These are phyloP conservation scores for Lytechinus pictus DNA, from an alignment of 35 echinoderm and acorn worm genomes.

Conservation along the genomic window DNA sequence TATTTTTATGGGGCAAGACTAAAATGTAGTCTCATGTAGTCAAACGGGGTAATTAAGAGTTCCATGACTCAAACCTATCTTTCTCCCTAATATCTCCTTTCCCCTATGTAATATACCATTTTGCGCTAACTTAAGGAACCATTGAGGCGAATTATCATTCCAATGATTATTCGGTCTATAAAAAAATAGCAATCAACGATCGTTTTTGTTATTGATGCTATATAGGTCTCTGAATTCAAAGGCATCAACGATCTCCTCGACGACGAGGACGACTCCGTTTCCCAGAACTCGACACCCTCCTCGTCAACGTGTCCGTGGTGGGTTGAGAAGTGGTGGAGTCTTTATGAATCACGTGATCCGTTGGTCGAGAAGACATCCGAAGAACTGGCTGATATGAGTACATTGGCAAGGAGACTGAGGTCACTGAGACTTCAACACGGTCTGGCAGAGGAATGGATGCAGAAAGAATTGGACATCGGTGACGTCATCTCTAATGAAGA, in stretches of 20 bases:
- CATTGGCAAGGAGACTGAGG: not conserved
- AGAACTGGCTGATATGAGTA: not conserved
- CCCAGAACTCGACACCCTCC: not conserved
- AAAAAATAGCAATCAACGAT: not conserved
- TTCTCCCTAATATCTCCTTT: no score
- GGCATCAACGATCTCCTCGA: not conserved
- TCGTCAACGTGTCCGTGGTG: not conserved
- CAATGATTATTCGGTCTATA: no score
- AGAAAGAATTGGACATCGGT: not conserved
- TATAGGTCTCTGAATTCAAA: not conserved
- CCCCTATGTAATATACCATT: no score
- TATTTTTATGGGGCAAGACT: no score
- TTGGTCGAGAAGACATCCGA: not conserved
- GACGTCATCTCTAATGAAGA: not conserved
- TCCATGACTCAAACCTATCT: no score
- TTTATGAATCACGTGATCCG: not conserved
- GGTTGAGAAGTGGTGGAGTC: not conserved
- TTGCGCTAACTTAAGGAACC: no score
- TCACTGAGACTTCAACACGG: not conserved
- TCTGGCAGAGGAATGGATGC: not conserved
- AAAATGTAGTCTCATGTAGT: no score
- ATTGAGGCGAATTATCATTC: no score
- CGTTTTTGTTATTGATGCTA: not conserved
- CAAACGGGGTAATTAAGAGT: no score
- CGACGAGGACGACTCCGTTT: not conserved